Evolutionary conservation across 2,888 invertebrate species (phyloP).

Genomic region (Netelia virgata): DNA sequence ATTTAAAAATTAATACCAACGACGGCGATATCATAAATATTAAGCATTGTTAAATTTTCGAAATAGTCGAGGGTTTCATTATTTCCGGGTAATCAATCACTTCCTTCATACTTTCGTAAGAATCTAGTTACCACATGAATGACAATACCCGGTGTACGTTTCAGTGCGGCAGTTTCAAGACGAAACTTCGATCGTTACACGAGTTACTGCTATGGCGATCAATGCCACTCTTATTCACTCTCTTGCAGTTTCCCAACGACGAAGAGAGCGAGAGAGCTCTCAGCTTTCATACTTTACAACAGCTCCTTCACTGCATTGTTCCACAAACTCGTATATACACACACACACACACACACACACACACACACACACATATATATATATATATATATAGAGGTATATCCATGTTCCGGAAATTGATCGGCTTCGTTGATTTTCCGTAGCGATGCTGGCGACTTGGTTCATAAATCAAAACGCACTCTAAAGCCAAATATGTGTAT

Average conservation of each 20-base stretch:
- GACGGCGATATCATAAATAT: neutral
- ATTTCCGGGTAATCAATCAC: neutral
- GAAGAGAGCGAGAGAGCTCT: constrained; percentile 43
- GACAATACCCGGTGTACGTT: constrained; percentile 33
- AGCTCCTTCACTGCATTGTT: constrained; percentile 53
- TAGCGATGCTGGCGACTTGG: constrained; percentile 23
- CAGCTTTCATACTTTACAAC: constrained; percentile 50
- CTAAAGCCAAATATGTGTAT: constrained; percentile 23
- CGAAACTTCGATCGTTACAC: constrained; percentile 52
- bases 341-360: no score
- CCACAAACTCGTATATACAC: neutral
- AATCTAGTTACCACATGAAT: neutral
- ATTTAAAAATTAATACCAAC: neutral
- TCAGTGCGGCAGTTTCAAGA: constrained; percentile 26
- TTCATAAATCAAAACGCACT: constrained; percentile 58
- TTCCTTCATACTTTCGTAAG: neutral
- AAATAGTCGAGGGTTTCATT: neutral
- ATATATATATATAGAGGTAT: constrained; percentile 31
- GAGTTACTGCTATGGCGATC: constrained; percentile 35
- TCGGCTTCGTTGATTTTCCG: constrained; percentile 51
- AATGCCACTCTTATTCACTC: constrained; percentile 31
- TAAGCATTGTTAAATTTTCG: neutral
- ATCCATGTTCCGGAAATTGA: constrained; percentile 48
- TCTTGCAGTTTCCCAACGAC: neutral
- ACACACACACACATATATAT: neutral